phyloP scores from a whole-genome alignment of 2,113 vertebrate genomes.

The Nematolebias whitei region DNA sequence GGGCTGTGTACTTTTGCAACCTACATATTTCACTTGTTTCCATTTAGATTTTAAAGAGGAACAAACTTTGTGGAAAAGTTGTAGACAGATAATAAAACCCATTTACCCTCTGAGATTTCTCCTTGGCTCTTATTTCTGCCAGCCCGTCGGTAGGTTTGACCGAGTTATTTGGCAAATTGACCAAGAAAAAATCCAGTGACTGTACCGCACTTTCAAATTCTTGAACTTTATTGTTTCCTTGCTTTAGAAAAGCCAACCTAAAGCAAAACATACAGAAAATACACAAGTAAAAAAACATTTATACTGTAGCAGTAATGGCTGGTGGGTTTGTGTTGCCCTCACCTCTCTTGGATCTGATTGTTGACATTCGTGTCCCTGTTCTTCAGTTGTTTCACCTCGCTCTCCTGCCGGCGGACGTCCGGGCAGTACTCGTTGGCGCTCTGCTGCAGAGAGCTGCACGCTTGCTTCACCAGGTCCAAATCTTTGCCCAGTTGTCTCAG shows the following conservation, averaged over 20 bases:
- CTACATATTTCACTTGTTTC: not conserved
- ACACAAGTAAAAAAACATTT: not conserved
- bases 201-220: constrained; percentile 87
- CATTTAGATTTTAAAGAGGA: not conserved
- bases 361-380: constrained; percentile 85
- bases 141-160: constrained; percentile 80
- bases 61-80: not conserved
- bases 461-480: constrained; percentile 84
- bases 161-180: constrained; percentile 83
- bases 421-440: constrained; percentile 90
- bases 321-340: constrained; percentile 38
- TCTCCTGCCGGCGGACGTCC: constrained; percentile 86
- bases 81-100: not conserved
- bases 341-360: constrained; percentile 89
- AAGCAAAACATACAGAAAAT: not conserved
- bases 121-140: constrained; percentile 83
- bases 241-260: constrained; percentile 84
- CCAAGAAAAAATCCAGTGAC: constrained; percentile 88
- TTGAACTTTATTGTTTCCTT: constrained; percentile 83
- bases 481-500: constrained; percentile 85
- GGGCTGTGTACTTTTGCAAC: too few relatives aligned
- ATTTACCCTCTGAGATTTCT: constrained; percentile 88
- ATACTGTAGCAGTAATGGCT: not conserved
- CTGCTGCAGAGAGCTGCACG: constrained; percentile 84
- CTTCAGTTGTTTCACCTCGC: constrained; percentile 85